Evolutionary conservation across 2,888 invertebrate species (phyloP).

Genomic region (Macrophya annulata): DNA sequence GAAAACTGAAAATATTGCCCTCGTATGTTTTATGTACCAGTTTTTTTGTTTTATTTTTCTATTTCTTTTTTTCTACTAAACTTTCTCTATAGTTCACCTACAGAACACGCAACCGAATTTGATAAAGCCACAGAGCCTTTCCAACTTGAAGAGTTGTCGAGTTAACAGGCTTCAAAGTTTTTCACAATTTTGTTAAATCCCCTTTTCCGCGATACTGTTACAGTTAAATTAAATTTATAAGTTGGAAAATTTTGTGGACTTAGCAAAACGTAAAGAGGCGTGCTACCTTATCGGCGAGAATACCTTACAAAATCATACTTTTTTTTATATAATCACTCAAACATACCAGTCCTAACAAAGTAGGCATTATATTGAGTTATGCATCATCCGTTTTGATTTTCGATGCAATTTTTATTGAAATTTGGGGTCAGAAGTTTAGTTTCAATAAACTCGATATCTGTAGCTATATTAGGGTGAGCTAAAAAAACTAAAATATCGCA

Average conservation of each 20-base stretch:
- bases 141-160: background rate
- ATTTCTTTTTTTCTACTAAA: background rate
- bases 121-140: background rate
- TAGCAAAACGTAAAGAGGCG: too few species aligned
- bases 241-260: too few species aligned
- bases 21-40: background rate
- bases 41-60: background rate
- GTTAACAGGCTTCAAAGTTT: background rate
- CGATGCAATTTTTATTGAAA: background rate
- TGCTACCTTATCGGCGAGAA: background rate
- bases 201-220: background rate
- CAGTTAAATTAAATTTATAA: too few species aligned
- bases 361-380: background rate
- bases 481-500: too few species aligned
- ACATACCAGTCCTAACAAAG: background rate
- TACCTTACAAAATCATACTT: background rate
- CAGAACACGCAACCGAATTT: background rate
- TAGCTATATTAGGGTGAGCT: too few species aligned
- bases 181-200: background rate
- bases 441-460: background rate
- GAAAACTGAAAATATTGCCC: background rate
- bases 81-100: background rate
- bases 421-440: background rate
- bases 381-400: background rate
- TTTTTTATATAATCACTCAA: background rate